Percentiles rank a stretch among this genome's conserved stretches.
phyloP scores from a whole-genome alignment of 53 echinoderm and acorn worm genomes.

The Patiria pectinifera region DNA sequence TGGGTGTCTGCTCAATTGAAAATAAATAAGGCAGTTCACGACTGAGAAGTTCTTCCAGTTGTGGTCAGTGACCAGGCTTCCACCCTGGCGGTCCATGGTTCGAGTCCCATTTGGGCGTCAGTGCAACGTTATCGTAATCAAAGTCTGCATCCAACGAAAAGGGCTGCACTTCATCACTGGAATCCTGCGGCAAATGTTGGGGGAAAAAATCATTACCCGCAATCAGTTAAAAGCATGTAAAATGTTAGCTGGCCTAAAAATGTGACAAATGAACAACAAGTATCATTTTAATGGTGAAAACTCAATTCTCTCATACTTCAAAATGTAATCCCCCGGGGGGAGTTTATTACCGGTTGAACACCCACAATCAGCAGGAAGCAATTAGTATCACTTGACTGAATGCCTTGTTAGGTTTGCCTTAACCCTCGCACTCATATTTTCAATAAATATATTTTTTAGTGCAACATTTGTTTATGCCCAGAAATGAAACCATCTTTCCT shows the following conservation, averaged over 20 bases:
- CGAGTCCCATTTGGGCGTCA: constrained; percentile 88
- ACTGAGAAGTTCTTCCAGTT: not conserved
- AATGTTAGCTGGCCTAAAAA: too few species aligned
- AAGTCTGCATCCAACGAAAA: constrained; percentile 88
- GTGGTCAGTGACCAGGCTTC: constrained; percentile 10
- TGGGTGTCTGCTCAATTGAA: constrained; percentile 60
- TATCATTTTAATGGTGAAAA: too few species aligned
- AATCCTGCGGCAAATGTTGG: constrained; percentile 31
- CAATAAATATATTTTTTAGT: too few species aligned
- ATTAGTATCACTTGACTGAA: too few species aligned
- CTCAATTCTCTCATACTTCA: too few species aligned
- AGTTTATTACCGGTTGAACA: too few species aligned
- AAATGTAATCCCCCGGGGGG: too few species aligned
- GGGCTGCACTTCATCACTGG: constrained; percentile 73
- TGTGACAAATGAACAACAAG: not conserved
- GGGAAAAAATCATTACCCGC: not conserved
- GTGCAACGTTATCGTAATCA: constrained; percentile 91
- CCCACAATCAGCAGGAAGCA: too few species aligned
- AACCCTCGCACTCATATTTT: too few species aligned
- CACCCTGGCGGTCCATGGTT: constrained; percentile 58
- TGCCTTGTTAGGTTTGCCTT: too few species aligned
- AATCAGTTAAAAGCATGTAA: not conserved
- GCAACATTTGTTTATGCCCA: too few species aligned
- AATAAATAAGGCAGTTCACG: not conserved
- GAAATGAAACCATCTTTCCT: too few species aligned